These are phyloP conservation scores for Sebastes matsubarae DNA, from an alignment of 2,797 vertebrate species.

Conservation along the genomic window DNA sequence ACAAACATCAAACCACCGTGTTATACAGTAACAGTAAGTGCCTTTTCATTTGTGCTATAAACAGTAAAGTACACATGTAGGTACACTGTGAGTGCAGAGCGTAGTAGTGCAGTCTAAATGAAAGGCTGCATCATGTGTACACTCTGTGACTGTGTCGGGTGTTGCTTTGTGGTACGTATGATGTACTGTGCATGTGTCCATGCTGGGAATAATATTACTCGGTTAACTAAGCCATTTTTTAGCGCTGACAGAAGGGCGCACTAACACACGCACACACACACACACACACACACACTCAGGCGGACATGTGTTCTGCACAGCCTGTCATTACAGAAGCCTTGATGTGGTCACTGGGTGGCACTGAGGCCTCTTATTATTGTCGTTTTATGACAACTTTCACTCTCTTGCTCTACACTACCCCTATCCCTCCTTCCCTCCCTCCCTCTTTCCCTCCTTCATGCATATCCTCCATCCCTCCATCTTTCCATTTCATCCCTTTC, in stretches of 20 bases:
- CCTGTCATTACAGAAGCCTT: slow-evolving; percentile 82
- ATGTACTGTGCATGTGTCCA: slow-evolving; percentile 44
- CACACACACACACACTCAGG: slow-evolving; percentile 11
- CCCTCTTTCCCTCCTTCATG: slow-evolving; percentile 8
- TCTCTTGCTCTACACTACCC: slow-evolving; percentile 45
- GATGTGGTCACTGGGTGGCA: slow-evolving; percentile 85
- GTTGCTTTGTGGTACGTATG: slow-evolving; percentile 44
- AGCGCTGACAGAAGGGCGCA: slow-evolving; percentile 56
- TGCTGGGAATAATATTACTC: slow-evolving; percentile 54
- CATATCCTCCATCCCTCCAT: background rate
- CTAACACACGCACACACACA: slow-evolving; percentile 41
- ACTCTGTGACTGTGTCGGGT: background rate
- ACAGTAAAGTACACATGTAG: background rate
- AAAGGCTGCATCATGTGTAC: slow-evolving; percentile 26
- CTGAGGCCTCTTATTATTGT: slow-evolving; percentile 80
- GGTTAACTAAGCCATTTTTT: slow-evolving; percentile 64
- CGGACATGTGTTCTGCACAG: slow-evolving; percentile 70
- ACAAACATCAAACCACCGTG: background rate
- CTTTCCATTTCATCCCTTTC: slow-evolving; percentile 1
- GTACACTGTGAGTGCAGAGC: background rate
- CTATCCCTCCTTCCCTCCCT: background rate
- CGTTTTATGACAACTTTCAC: slow-evolving; percentile 82
- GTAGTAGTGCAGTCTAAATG: slow-evolving; percentile 6
- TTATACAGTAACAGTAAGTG: background rate
- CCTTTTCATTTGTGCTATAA: background rate